Percentiles rank a stretch among this genome's conserved stretches.
These are phyloP conservation scores for Thysanoteuthis rhombus DNA, from an alignment of 2,888 invertebrate species.

Conservation along the genomic window DNA sequence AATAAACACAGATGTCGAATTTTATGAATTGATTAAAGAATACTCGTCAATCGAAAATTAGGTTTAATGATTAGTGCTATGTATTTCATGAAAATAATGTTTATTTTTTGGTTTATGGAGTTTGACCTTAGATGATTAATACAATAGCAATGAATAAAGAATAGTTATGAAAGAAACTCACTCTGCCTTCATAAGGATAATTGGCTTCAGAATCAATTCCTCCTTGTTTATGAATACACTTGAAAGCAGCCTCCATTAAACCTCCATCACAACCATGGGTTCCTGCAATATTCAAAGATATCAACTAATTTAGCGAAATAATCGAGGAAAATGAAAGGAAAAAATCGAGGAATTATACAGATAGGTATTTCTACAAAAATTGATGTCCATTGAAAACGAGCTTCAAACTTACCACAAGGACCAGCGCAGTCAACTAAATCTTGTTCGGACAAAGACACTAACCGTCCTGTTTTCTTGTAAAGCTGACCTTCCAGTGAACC, in stretches of 20 bases:
- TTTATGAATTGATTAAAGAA: too few species aligned
- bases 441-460: conserved; percentile 26
- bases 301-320: neutral
- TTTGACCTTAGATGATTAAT: too few species aligned
- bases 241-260: conserved; percentile 51
- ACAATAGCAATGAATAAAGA: neutral
- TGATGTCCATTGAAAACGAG: neutral
- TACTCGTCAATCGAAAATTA: too few species aligned
- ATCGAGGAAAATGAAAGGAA: neutral
- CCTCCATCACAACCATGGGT: conserved; percentile 55
- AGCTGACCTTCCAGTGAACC: conserved; percentile 24
- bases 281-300: conserved; percentile 37
- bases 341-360: neutral
- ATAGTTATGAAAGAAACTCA: conserved; percentile 66
- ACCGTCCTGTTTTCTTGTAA: neutral
- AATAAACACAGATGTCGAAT: too few species aligned
- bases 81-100: too few species aligned
- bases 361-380: too few species aligned
- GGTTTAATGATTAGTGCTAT: too few species aligned
- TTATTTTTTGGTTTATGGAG: too few species aligned
- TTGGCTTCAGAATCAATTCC: conserved; percentile 88
- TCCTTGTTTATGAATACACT: conserved; percentile 61
- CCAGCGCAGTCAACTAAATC: neutral
- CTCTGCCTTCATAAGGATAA: conserved; percentile 78
- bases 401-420: neutral